These are phyloP conservation scores for Fragum whitleyi DNA, from an alignment of 2,888 invertebrate species.

Conservation along the genomic window DNA sequence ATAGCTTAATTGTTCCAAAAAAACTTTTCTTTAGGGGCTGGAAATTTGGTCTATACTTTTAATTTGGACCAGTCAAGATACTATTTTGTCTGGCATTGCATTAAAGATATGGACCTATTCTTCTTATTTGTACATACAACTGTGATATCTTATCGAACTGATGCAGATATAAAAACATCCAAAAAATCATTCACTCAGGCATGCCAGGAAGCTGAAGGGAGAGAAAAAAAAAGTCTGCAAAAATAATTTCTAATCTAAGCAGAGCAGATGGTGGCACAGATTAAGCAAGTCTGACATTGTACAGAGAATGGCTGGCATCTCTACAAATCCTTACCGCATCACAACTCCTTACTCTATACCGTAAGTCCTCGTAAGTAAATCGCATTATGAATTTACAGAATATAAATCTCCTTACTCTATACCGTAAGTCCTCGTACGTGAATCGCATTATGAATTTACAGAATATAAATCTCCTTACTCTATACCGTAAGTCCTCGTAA, in stretches of 20 bases:
- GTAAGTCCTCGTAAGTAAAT: no score
- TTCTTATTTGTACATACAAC: no score
- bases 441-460: no score
- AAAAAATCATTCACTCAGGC: background rate
- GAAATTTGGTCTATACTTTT: no score
- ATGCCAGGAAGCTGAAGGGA: constrained; percentile 22
- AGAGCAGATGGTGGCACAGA: constrained; percentile 28
- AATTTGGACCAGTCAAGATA: no score
- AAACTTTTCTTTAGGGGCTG: no score
- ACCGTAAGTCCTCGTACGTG: no score
- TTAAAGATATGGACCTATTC: no score
- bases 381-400: no score
- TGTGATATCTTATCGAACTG: background rate
- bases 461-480: background rate
- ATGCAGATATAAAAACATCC: constrained; percentile 3
- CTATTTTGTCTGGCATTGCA: background rate
- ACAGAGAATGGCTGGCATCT: constrained; percentile 27
- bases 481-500: no score
- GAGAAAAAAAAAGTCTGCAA: constrained; percentile 22
- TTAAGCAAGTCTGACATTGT: constrained; percentile 24
- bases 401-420: background rate
- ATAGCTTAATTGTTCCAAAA: no score
- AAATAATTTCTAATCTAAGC: constrained; percentile 31
- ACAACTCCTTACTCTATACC: background rate
- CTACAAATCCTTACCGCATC: background rate